These are phyloP conservation scores for Argya squamiceps DNA, from an alignment of 2,797 vertebrate species.

Conservation along the genomic window DNA sequence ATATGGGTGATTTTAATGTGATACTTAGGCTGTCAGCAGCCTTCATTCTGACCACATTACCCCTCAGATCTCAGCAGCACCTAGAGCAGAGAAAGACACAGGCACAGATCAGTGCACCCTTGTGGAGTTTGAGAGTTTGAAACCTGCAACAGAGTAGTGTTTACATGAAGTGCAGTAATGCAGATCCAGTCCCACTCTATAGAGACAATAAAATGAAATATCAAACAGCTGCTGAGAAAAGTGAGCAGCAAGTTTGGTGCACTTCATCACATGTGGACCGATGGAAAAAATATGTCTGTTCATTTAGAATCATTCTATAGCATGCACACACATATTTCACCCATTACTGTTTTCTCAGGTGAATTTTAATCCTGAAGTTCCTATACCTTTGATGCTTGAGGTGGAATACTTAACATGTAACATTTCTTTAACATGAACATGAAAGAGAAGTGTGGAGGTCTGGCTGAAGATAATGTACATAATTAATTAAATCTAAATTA, in stretches of 20 bases:
- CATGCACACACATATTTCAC: accelerated
- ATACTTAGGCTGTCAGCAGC: background rate
- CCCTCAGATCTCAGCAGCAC: background rate
- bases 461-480: background rate
- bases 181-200: background rate
- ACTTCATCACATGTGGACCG: background rate
- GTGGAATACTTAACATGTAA: background rate
- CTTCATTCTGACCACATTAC: background rate
- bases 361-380: background rate
- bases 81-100: background rate
- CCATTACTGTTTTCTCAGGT: background rate
- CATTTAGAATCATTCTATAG: background rate
- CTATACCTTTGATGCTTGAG: background rate
- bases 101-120: no score
- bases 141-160: background rate
- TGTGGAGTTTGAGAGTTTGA: background rate
- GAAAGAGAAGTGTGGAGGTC: background rate
- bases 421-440: background rate
- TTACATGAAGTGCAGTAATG: background rate
- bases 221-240: background rate
- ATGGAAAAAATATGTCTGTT: background rate
- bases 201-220: background rate
- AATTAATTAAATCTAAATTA: background rate
- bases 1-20: background rate
- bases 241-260: background rate